Percentiles rank a stretch among this genome's conserved stretches.
Conservation (phyloP, 2,797 vertebrate species). For the Falco biarmicus region DNA sequence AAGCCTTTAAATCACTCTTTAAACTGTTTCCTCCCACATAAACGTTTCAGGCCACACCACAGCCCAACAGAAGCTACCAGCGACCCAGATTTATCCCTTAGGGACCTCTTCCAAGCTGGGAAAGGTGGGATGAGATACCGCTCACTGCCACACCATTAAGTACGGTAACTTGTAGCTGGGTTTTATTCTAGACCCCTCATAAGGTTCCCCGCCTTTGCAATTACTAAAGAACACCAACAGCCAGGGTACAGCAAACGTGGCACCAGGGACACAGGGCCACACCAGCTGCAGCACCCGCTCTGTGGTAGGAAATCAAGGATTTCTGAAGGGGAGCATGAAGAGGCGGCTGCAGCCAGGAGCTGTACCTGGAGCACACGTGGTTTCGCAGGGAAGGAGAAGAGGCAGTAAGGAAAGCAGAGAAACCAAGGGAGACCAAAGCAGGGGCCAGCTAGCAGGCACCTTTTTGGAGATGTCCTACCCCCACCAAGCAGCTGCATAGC, state of each 20-base stretch:
- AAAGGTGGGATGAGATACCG: background rate
- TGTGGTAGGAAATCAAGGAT: background rate
- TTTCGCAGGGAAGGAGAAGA: background rate
- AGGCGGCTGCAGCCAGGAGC: background rate
- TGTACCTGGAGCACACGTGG: background rate
- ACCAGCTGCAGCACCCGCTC: rapidly evolving
- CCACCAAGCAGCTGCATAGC: background rate
- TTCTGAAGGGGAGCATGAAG: background rate
- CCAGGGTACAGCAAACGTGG: background rate
- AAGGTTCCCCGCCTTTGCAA: background rate
- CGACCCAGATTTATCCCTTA: background rate
- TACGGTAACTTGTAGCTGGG: background rate
- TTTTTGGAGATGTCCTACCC: background rate
- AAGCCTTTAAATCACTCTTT: background rate
- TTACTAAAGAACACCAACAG: background rate
- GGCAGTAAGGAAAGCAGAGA: background rate
- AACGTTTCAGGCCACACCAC: background rate
- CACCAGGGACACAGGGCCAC: rapidly evolving
- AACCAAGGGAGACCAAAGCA: rapidly evolving
- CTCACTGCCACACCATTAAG: background rate
- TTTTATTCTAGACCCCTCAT: background rate
- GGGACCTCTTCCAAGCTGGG: background rate
- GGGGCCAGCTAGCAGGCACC: background rate
- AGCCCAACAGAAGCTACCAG: background rate
- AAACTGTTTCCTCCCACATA: background rate